A percentile compares a stretch with the other conserved stretches of the same genome.
These are phyloP conservation scores for Antrozous pallidus DNA, from an alignment of 2,797 vertebrate genomes.

Conservation along the genomic window DNA sequence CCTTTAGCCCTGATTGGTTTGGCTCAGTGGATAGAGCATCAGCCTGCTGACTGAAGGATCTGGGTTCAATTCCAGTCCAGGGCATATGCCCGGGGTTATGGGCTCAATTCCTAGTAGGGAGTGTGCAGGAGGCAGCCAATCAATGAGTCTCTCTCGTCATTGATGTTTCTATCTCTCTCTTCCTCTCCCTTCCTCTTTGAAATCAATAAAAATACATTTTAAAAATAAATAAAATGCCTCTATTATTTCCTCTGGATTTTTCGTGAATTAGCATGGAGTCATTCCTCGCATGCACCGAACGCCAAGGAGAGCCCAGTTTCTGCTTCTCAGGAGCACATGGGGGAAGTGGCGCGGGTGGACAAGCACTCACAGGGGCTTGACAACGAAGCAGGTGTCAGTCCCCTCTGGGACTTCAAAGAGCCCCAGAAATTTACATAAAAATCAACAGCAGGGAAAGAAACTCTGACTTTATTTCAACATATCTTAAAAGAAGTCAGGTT, in stretches of 20 bases:
- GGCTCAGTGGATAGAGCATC: no score
- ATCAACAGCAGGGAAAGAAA: neutral
- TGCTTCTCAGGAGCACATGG: neutral
- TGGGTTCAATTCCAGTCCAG: no score
- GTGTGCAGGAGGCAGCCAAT: no score
- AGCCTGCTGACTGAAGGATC: no score
- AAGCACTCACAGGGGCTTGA: neutral
- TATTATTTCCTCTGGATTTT: neutral
- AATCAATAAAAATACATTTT: no score
- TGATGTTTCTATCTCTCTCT: no score
- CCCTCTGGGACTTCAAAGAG: neutral
- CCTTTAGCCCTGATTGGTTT: no score
- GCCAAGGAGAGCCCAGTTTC: neutral
- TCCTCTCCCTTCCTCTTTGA: no score
- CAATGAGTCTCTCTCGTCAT: no score
- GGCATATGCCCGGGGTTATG: no score
- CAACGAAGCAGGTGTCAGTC: neutral
- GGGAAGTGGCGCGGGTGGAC: neutral
- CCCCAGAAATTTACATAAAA: neutral
- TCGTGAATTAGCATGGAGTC: neutral
- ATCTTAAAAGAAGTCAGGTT: conserved; percentile 4
- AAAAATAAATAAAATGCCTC: neutral
- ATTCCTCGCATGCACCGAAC: neutral
- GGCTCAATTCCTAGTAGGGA: no score
- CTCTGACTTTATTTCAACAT: neutral